Base-by-base conservation (phyloP, 2,888 invertebrate species). In the Dolichomitus sp. region DNA sequence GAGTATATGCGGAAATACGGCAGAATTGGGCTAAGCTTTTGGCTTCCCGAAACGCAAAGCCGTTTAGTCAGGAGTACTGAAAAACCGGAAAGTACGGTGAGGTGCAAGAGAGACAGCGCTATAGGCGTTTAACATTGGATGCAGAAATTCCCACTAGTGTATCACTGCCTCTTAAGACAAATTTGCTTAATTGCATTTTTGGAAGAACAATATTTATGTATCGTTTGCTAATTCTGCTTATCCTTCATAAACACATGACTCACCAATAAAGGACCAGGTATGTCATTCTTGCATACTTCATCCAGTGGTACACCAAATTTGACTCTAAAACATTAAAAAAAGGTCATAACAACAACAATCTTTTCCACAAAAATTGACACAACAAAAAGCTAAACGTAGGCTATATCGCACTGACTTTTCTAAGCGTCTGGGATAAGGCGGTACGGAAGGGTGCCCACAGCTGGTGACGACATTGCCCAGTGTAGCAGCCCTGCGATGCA, bases 201-300 rank as follows among this genome's bases (percentile, higher is more conserved):
- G 33, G 6, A 4, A 12, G 0, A n/a, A 3, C 17, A 48, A 48
- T 5, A 6, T 17, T 6, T n/a, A 6, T n/a, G 6, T n/a, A 17
- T 17, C 0, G 17, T n/a, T 48, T 48, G 4, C 17, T 6, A 17
- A 6, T n/a, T 48, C 48, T 6, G 5, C 2, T 5, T 6, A 19
- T 9, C 23, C 5, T 37, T n/a, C 9, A 11, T 11, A 42, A 80
- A 23, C 42, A 11, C 3, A 11, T 19, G 17, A 95, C 96, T 96
- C 95, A 97, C 98, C 93, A 98, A 95, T 91, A 98, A 95, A 85
- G 98, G 98, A 88, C 98, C 98, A 87, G 99, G 99, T 94, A 99
- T 97, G 94, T 98, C 98, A 94, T 98, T 98, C 94, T 98, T 98
- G 94, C 98, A 98, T 85, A 99, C 98, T 95, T 98, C 98, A 90